Percentiles rank a stretch among this genome's conserved stretches.
These are phyloP conservation scores for Prionace glauca DNA, from an alignment of 2,797 vertebrate genomes.

Conservation along the genomic window DNA sequence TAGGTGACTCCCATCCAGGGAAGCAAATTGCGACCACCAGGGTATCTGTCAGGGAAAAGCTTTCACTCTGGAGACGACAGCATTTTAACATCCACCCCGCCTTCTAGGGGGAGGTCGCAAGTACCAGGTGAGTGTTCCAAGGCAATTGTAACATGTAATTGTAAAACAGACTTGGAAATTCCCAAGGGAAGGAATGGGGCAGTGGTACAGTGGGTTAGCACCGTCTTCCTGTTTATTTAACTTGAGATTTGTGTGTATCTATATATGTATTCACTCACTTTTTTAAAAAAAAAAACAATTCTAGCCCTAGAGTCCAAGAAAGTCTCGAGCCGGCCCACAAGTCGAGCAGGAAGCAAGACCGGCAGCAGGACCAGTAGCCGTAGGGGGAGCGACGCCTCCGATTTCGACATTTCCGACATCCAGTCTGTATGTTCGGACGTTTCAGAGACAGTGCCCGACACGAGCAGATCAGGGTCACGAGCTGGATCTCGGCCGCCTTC, in stretches of 20 bases:
- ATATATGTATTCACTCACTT: constrained; percentile 10
- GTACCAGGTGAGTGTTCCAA: constrained; percentile 62
- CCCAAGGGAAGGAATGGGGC: not conserved
- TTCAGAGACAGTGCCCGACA: constrained; percentile 74
- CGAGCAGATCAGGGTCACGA: constrained; percentile 67
- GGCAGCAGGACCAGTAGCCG: constrained; percentile 92
- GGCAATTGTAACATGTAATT: not conserved
- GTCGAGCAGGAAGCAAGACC: constrained; percentile 86
- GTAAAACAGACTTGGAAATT: not conserved
- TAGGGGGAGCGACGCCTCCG: constrained; percentile 90
- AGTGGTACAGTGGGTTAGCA: too few relatives aligned
- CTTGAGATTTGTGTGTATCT: not conserved
- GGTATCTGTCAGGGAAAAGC: constrained; percentile 93
- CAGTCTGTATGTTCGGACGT: constrained; percentile 88
- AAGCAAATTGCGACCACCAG: constrained; percentile 89
- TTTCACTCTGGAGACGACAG: constrained; percentile 91
- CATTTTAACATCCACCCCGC: constrained; percentile 77
- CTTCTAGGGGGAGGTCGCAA: constrained; percentile 78
- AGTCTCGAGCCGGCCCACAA: constrained; percentile 69
- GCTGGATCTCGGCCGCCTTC: constrained; percentile 70
- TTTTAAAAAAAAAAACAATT: too few relatives aligned
- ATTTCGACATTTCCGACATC: constrained; percentile 99
- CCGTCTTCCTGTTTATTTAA: not conserved
- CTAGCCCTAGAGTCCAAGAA: constrained; percentile 64
- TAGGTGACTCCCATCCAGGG: constrained; percentile 87